A percentile compares a stretch with the other conserved stretches of the same genome.
Conservation (phyloP, 2,113 vertebrate genomes). For the Corythornis madagascariensis region DNA sequence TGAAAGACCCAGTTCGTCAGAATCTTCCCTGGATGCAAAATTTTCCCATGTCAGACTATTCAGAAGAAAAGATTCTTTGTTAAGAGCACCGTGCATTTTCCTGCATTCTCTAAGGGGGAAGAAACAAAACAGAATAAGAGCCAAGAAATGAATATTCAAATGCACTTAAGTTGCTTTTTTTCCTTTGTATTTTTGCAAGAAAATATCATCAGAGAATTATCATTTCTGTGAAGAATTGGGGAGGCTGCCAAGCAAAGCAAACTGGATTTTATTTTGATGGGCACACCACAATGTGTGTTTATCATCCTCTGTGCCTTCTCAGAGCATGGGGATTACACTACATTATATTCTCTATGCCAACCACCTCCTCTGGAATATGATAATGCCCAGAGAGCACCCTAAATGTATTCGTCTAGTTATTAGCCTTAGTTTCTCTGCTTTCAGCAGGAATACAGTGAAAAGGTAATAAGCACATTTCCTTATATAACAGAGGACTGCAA, state of each 20-base stretch:
- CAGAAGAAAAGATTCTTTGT: background rate
- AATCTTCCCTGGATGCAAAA: background rate
- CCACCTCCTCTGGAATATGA: background rate
- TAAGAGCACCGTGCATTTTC: background rate
- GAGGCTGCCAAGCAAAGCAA: constrained; percentile 16
- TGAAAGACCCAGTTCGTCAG: background rate
- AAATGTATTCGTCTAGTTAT: background rate
- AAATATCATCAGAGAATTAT: constrained; percentile 27
- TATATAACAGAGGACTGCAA: background rate
- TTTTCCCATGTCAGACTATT: background rate
- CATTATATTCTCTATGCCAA: background rate
- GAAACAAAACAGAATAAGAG: background rate
- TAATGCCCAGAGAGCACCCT: background rate
- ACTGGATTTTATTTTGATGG: background rate
- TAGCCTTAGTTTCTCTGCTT: background rate
- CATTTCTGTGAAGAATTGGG: background rate
- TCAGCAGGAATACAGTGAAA: background rate
- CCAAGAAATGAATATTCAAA: constrained; percentile 22
- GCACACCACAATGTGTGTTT: background rate
- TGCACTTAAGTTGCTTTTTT: background rate
- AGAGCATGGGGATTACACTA: background rate
- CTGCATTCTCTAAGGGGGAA: background rate
- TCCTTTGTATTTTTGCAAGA: background rate
- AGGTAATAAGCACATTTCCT: background rate
- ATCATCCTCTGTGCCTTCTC: background rate